These are phyloP conservation scores for Zaprionus africanus DNA, from an alignment of 1,140 invertebrate species.

Conservation along the genomic window DNA sequence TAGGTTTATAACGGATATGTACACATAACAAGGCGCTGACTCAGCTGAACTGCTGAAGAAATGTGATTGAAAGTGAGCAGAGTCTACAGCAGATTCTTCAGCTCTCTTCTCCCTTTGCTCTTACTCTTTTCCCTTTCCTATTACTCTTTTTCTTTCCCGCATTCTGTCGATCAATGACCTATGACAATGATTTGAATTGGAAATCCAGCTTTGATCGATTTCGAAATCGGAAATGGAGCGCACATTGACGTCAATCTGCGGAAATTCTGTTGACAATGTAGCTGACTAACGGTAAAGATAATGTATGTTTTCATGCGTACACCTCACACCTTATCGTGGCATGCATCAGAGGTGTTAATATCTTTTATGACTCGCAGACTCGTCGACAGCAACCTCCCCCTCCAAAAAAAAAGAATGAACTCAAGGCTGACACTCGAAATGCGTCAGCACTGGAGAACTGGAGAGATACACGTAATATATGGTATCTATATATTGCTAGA, in stretches of 20 bases:
- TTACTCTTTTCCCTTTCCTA: background rate
- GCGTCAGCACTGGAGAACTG: slow-evolving; percentile 21
- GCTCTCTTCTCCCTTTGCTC: background rate
- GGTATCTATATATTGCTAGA: background rate
- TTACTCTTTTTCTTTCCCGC: background rate
- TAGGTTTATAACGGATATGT: background rate
- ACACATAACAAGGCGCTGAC: background rate
- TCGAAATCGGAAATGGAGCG: slow-evolving; percentile 27
- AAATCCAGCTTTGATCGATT: slow-evolving; percentile 27
- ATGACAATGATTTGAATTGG: slow-evolving; percentile 55
- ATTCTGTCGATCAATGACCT: slow-evolving; percentile 43
- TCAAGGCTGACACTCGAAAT: slow-evolving; percentile 29
- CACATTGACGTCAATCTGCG: slow-evolving; percentile 68
- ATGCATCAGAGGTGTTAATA: slow-evolving; percentile 29
- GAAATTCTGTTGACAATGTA: slow-evolving; percentile 41
- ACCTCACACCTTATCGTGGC: slow-evolving; percentile 26
- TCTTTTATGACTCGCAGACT: slow-evolving; percentile 35
- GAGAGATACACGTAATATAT: background rate
- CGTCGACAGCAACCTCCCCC: background rate
- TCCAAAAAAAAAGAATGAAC: background rate
- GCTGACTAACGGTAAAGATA: slow-evolving; percentile 38
- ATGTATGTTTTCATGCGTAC: slow-evolving; percentile 21
- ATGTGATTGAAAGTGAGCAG: slow-evolving; percentile 6
- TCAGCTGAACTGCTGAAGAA: background rate
- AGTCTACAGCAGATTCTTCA: background rate